Conservation (phyloP, 2,797 vertebrate species). For the Jordanella pulchra region DNA sequence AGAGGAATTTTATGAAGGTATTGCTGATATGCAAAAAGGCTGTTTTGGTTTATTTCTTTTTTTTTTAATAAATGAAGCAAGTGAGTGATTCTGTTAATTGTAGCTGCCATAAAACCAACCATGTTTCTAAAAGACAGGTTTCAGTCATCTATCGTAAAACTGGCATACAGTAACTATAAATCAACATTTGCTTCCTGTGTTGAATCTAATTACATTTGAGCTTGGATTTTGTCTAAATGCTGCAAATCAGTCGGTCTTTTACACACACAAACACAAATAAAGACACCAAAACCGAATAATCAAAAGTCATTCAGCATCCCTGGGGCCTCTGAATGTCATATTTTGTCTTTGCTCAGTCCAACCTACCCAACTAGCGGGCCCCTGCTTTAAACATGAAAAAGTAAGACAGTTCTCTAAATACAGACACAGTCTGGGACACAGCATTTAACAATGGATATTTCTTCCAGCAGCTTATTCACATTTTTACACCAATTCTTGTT, state of each 20-base stretch:
- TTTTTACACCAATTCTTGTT: slow-evolving; percentile 72
- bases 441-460: slow-evolving; percentile 58
- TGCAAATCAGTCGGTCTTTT: slow-evolving; percentile 45
- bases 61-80: slow-evolving; percentile 54
- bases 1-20: slow-evolving; percentile 41
- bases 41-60: slow-evolving; percentile 37
- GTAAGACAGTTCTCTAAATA: slow-evolving; percentile 56
- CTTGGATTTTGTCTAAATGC: slow-evolving; percentile 45
- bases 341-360: slow-evolving; percentile 45
- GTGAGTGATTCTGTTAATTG: slow-evolving; percentile 60
- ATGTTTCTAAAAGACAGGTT: slow-evolving; percentile 36
- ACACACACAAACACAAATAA: slow-evolving; percentile 19
- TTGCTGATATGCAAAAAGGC: slow-evolving; percentile 56
- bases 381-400: slow-evolving; percentile 42
- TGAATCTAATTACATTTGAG: slow-evolving; percentile 58
- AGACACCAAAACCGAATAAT: slow-evolving; percentile 27
- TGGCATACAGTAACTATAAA: slow-evolving; percentile 57
- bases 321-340: slow-evolving; percentile 37
- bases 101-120: slow-evolving; percentile 66
- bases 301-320: slow-evolving; percentile 36
- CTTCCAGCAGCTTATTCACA: slow-evolving; percentile 74
- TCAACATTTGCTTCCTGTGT: slow-evolving; percentile 43
- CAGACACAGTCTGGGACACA: slow-evolving; percentile 66
- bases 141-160: slow-evolving; percentile 56
- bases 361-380: slow-evolving; percentile 32